Percentiles rank a stretch among this genome's conserved stretches.
phyloP scores from a whole-genome alignment of 2,797 vertebrate species.

The Eleutherodactylus coqui region DNA sequence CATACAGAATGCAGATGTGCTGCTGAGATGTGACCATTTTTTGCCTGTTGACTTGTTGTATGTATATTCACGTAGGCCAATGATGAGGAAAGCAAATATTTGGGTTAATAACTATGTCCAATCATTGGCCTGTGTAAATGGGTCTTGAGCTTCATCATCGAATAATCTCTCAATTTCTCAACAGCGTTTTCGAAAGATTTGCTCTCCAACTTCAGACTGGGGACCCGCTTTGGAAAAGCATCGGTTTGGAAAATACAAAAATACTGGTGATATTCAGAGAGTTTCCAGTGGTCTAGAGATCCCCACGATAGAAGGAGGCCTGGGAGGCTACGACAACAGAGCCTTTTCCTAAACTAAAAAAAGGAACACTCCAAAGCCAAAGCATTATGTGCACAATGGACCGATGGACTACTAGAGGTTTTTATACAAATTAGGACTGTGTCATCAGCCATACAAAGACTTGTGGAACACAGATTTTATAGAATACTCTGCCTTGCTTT shows the following conservation, averaged over 20 bases:
- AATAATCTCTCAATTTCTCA: neutral
- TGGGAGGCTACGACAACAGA: constrained; percentile 52
- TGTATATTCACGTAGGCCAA: too few species aligned
- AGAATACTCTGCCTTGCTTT: neutral
- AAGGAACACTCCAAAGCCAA: neutral
- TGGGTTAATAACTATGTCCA: too few species aligned
- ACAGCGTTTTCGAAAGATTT: constrained; percentile 82
- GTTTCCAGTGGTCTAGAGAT: constrained; percentile 68
- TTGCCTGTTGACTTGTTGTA: too few species aligned
- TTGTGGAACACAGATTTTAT: neutral
- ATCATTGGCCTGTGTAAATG: too few species aligned
- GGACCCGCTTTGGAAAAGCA: constrained; percentile 85
- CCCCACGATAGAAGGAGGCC: constrained; percentile 69
- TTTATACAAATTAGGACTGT: neutral
- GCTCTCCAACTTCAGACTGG: constrained; percentile 84
- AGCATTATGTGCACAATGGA: neutral
- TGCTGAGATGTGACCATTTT: too few species aligned
- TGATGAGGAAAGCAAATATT: too few species aligned
- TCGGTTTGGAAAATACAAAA: constrained; percentile 81
- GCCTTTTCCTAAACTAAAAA: constrained; percentile 37
- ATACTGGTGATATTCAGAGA: constrained; percentile 65
- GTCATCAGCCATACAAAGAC: neutral
- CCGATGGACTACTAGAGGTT: neutral
- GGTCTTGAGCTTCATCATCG: neutral
- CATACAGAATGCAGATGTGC: too few species aligned